Evolutionary conservation across 2,113 vertebrate species (phyloP), one percentile per base, ranked within the genome.

Genomic region (Otocyon megalotis): DNA sequence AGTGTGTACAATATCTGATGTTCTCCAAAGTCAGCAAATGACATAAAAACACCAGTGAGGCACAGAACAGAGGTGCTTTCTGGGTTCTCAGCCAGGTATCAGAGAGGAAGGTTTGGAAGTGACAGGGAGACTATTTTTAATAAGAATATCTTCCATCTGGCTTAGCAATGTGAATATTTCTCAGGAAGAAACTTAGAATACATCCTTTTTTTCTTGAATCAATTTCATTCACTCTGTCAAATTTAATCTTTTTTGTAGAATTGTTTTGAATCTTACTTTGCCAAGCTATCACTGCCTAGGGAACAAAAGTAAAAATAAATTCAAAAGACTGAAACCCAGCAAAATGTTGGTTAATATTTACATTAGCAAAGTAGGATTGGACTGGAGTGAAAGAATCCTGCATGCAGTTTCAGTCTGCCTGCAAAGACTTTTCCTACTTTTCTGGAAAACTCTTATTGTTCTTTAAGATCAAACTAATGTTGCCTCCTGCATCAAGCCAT

Each of bases 301-400:
- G 32, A 89, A 79, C 26, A 82, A 62, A 72, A 94, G 28, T 26
- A 92, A 53, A 96, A 88, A 62, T 54, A 79, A 97, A 96, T 13
- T 65, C 24, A 53, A 50, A 92, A 84, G 15, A 32, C 63, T 91
- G n/a, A 97, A 90, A 82, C 26, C 30, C 58, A 94, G 43, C n/a
- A 89, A 94, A 80, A 65, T 79, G 76, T 3, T 83, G 12, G 20
- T 53, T 93, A 67, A 37, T 74, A 67, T 74, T 94, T 82, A 37
- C 12, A 69, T 30, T 9, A 79, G 54, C 35, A 86, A 91, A 56
- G 50, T 60, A 28, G 2, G 14, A 50, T 58, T 60, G 94, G 53
- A 67, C 48, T 37, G 17, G 58, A 53, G 2, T 79, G 74, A 76
- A 85, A 43, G 43, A n/a, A 22, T 93, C 43, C 30, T 60, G 7